Evolutionary conservation across 2,888 invertebrate genomes (phyloP), one percentile per base, ranked within the genome.

Genomic region (Anoncus sp.): DNA sequence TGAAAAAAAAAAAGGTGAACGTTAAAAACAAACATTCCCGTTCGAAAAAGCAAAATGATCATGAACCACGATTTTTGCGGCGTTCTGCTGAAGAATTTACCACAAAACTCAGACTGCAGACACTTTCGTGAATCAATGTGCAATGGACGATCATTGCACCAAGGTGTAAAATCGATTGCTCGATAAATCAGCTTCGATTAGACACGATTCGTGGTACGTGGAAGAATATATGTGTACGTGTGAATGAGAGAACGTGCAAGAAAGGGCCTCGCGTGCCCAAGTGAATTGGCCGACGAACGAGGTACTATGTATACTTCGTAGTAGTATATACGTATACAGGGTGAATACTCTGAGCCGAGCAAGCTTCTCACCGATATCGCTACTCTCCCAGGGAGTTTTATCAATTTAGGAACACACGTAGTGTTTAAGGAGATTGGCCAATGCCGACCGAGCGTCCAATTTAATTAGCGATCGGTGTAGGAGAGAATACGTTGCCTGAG

Each of bases 381-480:
- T 31, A 49, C 71, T 67, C 71, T 51, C 49, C 63, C 43, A 27
- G 72, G 27, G 67, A 79, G 79, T 79, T 79, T 79, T 79, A 79
- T 79, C 79, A 79, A 79, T 79, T 79, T 79, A 75, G 79, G 79
- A 75, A 72, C 79, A 79, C 79, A 79, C 75, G 79, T 79, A 75
- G 71, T 79, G 75, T 75, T 72, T 79, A 75, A 79, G 79, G 75
- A 79, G 79, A 79, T 79, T 75, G 79, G 79, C 67, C 51, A 63
- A 72, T 75, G 67, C 72, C 79, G 75, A 79, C 72, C 79, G 75
- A 75, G 75, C 79, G 79, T 79, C 79, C 79, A 79, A 79, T 79
- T 79, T 79, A 79, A 79, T 79, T 79, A 79, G 79, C 79, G 75
- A 75, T 79, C 72, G 78, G 75, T 79, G 78, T 75, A 75, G 65